Conservation (phyloP, 2,888 invertebrate genomes). For the Phaedon cochleariae region DNA sequence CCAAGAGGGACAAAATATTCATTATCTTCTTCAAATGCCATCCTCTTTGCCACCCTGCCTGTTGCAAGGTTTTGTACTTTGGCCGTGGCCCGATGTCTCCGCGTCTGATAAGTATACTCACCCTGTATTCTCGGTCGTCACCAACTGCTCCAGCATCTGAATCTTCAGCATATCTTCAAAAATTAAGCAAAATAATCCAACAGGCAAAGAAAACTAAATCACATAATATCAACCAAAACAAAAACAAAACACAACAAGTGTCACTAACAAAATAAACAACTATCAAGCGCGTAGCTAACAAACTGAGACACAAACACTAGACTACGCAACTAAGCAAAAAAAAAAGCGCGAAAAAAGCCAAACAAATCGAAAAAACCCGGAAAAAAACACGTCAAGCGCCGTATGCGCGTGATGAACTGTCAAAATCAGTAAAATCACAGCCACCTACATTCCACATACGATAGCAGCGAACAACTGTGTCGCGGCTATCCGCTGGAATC, state of each 20-base stretch:
- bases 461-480: conserved; percentile 51
- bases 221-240: conserved; percentile 16
- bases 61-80: no score
- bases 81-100: no score
- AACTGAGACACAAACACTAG: no score
- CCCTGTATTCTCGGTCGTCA: conserved; percentile 68
- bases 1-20: no score
- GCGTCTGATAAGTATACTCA: no score
- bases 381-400: conserved; percentile 14
- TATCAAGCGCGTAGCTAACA: no score
- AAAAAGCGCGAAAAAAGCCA: no score
- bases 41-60: no score
- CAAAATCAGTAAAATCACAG: conserved; percentile 41
- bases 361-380: conserved; percentile 8
- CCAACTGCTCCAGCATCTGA: conserved; percentile 79
- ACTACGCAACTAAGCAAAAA: conserved; percentile 5
- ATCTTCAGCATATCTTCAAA: conserved; percentile 72
- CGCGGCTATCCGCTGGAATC: conserved; percentile 27
- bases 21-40: no score
- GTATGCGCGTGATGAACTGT: conserved; percentile 31
- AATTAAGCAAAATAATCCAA: conserved; percentile 42
- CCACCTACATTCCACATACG: conserved; percentile 51
- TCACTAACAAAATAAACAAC: conserved; percentile 4
- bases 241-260: conserved; percentile 17
- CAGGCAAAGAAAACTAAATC: conserved; percentile 21